Percentiles rank a stretch among this genome's conserved stretches.
phyloP scores from a whole-genome alignment of 2,888 invertebrate genomes.

The Chymomyza procnemis region DNA sequence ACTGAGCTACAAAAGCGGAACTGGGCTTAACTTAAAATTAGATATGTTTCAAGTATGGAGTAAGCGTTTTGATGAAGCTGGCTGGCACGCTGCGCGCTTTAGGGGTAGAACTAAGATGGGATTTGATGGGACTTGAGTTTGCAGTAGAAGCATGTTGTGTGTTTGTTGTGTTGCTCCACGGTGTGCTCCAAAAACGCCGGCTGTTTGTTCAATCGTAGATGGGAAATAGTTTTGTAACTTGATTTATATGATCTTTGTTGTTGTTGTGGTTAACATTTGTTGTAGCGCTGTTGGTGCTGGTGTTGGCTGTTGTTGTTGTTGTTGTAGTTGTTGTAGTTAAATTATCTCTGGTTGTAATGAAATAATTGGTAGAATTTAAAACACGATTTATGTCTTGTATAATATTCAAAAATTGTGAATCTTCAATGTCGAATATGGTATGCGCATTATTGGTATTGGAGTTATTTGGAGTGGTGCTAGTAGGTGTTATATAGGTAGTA shows the following conservation, averaged over 20 bases:
- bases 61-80: too few relatives aligned
- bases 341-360: constrained; percentile 78
- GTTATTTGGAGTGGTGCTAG: constrained; percentile 16
- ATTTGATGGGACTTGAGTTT: constrained; percentile 1
- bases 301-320: constrained; percentile 33
- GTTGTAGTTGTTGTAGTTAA: constrained; percentile 50
- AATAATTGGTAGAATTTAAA: constrained; percentile 78
- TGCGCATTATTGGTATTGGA: neutral
- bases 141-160: constrained; percentile 16
- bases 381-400: constrained; percentile 77
- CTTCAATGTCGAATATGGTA: constrained; percentile 67
- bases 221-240: constrained; percentile 73
- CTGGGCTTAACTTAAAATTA: too few relatives aligned
- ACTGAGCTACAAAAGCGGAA: neutral
- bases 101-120: too few relatives aligned
- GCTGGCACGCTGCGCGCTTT: too few relatives aligned
- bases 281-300: constrained; percentile 43
- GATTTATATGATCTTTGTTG: constrained; percentile 50
- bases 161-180: constrained; percentile 8
- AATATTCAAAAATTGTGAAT: constrained; percentile 74
- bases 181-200: neutral
- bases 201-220: constrained; percentile 48
- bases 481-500: constrained; percentile 21
- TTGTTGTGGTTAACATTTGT: constrained; percentile 47
- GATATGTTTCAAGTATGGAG: too few relatives aligned